Base-by-base conservation (phyloP, 2,888 invertebrate species). In the Cheilosia vulpina region DNA sequence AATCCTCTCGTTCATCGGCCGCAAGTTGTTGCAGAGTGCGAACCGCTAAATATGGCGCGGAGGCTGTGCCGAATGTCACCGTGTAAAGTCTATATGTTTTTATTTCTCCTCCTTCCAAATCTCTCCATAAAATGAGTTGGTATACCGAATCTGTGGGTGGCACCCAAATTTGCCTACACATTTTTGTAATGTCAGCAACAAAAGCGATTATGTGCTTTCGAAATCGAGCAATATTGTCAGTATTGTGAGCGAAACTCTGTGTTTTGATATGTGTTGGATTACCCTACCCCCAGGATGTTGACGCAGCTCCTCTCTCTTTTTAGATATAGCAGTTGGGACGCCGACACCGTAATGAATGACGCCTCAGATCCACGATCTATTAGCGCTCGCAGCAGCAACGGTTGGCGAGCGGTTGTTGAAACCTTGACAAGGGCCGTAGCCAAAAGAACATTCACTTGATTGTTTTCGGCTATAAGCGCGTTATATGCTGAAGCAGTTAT, bases 151-250 rank as follows among this genome's bases (percentile, higher is more conserved):
- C 52, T 13, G 15, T 11, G 11, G 15, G 43, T 3, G 52, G 6
- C 9, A 68, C 43, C 45, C 68, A 68, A 41, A 53, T 55, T 68
- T 68, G 55, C 27, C 55, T 21, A n/a, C 45, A 68, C 68, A 68
- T 68, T 43, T 68, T 68, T 4, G 5, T 27, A 3, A 43, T 55
- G 38, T 52, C 65, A n/a, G 63, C 63, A 6, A 17, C 17, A 38
- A 63, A 47, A 0, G 47, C 50, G 17, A 63, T 47, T 31, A 50
- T 63, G 13, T 47, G 34, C 17, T 19, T 34, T 3, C 50, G 19
- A 5, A 50, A 47, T 17, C 63, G 7, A 19, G 41, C 41, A n/a
- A 43, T 43, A 13, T 43, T 15, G 11, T 43, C 52, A 15, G 1
- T 43, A 15, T 43, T 11, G 41, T 43, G 15, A 43, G 41, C 4